These are phyloP conservation scores for Myotis pilosus DNA, from an alignment of 2,797 vertebrate genomes.

Conservation along the genomic window DNA sequence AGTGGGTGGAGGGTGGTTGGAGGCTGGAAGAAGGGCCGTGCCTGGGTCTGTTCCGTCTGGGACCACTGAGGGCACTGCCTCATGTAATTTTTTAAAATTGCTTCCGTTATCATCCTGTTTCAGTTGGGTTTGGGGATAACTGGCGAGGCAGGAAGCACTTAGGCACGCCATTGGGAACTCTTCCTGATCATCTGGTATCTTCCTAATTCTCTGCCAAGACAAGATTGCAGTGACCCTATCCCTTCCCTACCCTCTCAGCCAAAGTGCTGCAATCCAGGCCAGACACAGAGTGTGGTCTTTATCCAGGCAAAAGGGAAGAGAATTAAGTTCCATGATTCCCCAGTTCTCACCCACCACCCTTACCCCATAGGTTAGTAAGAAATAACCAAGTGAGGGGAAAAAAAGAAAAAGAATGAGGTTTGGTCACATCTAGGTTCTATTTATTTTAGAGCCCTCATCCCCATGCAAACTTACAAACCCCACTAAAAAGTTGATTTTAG, in stretches of 20 bases:
- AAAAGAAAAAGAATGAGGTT: neutral
- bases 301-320: conserved; percentile 3
- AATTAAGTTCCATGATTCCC: neutral
- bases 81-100: neutral
- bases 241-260: neutral
- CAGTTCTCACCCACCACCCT: neutral
- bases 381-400: neutral
- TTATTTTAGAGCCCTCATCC: neutral
- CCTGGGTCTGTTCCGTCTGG: too few relatives aligned
- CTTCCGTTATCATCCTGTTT: neutral
- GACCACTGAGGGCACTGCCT: neutral
- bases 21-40: too few relatives aligned
- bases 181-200: neutral
- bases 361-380: neutral
- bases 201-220: neutral
- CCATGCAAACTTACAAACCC: neutral
- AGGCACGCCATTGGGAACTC: neutral
- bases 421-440: neutral
- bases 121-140: neutral
- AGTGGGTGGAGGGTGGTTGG: too few relatives aligned
- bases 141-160: neutral
- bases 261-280: neutral
- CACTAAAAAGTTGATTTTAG: neutral
- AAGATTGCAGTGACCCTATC: neutral
- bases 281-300: neutral